phyloP scores from a whole-genome alignment of 1,140 invertebrate species.

The Leptonema lineaticorne region DNA sequence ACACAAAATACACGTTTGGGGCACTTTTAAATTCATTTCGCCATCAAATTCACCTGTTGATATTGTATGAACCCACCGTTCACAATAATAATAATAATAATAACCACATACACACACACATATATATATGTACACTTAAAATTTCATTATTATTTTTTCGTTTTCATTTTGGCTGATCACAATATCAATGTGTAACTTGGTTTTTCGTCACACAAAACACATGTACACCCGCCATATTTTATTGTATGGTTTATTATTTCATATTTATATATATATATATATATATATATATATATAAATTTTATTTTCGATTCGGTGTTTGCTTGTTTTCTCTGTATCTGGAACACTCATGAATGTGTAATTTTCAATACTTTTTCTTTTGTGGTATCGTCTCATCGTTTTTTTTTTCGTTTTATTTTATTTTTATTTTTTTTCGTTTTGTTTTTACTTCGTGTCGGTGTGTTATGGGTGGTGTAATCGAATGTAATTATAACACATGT shows the following conservation, averaged over 20 bases:
- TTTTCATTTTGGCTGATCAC: constrained; percentile 9
- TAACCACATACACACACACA: constrained; percentile 8
- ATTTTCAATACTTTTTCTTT: no score
- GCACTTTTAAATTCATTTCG: constrained; percentile 9
- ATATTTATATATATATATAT: neutral
- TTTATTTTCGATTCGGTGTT: neutral
- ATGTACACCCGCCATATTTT: neutral
- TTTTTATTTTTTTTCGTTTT: constrained; percentile 1
- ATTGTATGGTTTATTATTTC: neutral
- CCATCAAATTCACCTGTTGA: neutral
- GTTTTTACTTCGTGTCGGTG: constrained; percentile 14
- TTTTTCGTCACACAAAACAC: neutral
- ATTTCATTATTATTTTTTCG: neutral
- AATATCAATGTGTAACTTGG: constrained; percentile 7
- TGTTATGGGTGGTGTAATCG: constrained; percentile 16
- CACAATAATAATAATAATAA: no score
- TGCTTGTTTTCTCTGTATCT: no score
- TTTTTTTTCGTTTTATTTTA: neutral
- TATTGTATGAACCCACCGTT: constrained; percentile 12
- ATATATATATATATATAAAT: neutral
- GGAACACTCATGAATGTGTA: no score
- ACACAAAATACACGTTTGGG: neutral
- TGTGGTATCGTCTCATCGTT: neutral
- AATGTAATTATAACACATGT: constrained; percentile 2
- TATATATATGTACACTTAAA: neutral